Conservation (phyloP, 2,888 invertebrate genomes). For the Xanthorhoe designata region DNA sequence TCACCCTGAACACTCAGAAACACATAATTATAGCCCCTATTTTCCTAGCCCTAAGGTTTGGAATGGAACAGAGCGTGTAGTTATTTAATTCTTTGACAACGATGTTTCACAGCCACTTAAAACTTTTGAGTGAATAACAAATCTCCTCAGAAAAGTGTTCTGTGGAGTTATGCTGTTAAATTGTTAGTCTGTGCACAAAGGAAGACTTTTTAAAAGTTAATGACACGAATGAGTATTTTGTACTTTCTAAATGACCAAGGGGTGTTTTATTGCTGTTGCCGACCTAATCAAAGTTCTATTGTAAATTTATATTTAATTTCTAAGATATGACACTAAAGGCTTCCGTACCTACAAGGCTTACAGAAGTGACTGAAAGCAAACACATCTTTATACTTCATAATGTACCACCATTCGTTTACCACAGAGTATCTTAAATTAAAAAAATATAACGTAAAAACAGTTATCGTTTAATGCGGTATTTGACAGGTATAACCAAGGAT, state of each 20-base stretch:
- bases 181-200: constrained; percentile 76
- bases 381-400: background rate
- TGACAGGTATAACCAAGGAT: too few species aligned
- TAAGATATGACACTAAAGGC: background rate
- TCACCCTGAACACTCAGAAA: constrained; percentile 49
- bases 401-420: background rate
- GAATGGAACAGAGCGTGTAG: constrained; percentile 34
- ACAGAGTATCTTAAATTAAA: too few species aligned
- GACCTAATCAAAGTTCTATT: constrained; percentile 14
- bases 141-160: constrained; percentile 81
- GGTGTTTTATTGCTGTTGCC: constrained; percentile 19
- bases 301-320: background rate
- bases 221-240: constrained; percentile 66
- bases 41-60: constrained; percentile 49
- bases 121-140: constrained; percentile 84
- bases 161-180: constrained; percentile 79
- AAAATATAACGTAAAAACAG: too few species aligned
- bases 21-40: constrained; percentile 62
- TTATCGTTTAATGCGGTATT: too few species aligned
- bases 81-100: constrained; percentile 80
- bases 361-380: background rate
- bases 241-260: constrained; percentile 32
- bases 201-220: constrained; percentile 74
- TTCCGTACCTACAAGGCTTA: background rate
- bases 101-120: constrained; percentile 84